A percentile compares a stretch with the other conserved stretches of the same genome.
These are phyloP conservation scores for Thunnus thynnus DNA, from an alignment of 2,113 vertebrate species.

Conservation along the genomic window DNA sequence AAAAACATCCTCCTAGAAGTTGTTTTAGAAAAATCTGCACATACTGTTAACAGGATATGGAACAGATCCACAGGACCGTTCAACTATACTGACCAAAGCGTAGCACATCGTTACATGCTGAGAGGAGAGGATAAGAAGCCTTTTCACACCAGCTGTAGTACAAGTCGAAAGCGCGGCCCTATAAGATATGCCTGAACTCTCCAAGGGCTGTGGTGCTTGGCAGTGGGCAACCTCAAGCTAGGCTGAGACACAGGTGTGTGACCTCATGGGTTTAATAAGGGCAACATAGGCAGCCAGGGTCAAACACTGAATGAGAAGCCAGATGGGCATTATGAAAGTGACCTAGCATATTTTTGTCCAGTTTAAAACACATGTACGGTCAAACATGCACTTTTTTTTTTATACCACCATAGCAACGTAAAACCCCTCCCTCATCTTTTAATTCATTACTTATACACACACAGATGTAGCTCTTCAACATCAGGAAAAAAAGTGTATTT, in stretches of 20 bases:
- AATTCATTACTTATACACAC: background rate
- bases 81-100: constrained; percentile 22
- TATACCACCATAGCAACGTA: background rate
- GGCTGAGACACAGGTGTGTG: constrained; percentile 61
- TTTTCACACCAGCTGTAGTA: constrained; percentile 48
- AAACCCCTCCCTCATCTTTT: background rate
- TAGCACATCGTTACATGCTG: constrained; percentile 48
- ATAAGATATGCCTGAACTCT: constrained; percentile 14
- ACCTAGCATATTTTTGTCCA: constrained; percentile 11
- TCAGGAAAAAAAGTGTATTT: background rate
- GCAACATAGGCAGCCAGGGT: constrained; percentile 31
- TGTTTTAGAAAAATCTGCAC: constrained; percentile 37
- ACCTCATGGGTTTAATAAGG: constrained; percentile 63
- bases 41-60: constrained; percentile 33
- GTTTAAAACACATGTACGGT: constrained; percentile 1
- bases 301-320: constrained; percentile 51
- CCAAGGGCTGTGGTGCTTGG: background rate
- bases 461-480: background rate
- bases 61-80: constrained; percentile 12
- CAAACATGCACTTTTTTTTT: background rate
- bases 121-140: constrained; percentile 36
- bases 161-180: constrained; percentile 16
- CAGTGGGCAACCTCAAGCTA: constrained; percentile 2
- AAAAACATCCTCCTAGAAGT: background rate
- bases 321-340: constrained; percentile 52